Percentiles rank a stretch among this genome's conserved stretches.
Conservation (phyloP, 2,888 invertebrate genomes). For the Philereme vetulata region DNA sequence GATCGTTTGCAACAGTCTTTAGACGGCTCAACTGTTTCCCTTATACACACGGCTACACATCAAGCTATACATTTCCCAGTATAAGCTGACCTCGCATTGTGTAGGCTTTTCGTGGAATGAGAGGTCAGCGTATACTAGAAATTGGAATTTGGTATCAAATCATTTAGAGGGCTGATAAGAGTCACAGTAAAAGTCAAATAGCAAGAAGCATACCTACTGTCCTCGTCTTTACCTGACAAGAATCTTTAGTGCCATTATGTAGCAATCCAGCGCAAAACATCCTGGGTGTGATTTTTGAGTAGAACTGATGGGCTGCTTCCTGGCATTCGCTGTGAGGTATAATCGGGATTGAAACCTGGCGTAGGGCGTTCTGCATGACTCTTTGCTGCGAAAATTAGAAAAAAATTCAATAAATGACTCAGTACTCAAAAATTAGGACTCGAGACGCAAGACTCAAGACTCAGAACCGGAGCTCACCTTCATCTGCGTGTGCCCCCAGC, state of each 20-base stretch:
- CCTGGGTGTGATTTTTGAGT: conserved; percentile 58
- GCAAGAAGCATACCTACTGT: too few species aligned
- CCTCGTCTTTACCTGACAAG: conserved; percentile 64
- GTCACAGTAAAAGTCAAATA: too few species aligned
- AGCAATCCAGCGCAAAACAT: conserved; percentile 73
- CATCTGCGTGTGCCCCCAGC: conserved; percentile 67
- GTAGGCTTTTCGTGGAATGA: too few species aligned
- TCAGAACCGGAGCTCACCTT: conserved; percentile 46
- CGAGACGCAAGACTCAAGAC: not conserved
- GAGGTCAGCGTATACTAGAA: too few species aligned
- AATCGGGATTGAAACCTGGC: conserved; percentile 62
- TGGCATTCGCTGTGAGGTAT: conserved; percentile 50
- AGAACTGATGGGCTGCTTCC: conserved; percentile 50
- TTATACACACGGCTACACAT: too few species aligned
- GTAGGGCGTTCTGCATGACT: conserved; percentile 64
- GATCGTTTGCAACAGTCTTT: too few species aligned
- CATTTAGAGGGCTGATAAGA: too few species aligned
- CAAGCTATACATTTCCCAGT: too few species aligned
- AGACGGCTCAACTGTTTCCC: too few species aligned
- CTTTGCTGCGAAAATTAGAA: conserved; percentile 50
- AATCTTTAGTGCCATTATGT: conserved; percentile 62
- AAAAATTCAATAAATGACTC: not conserved
- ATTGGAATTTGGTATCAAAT: too few species aligned
- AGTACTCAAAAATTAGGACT: not conserved
- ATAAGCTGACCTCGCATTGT: too few species aligned